Evolutionary conservation across 2,113 vertebrate genomes (phyloP), one percentile per base, ranked within the genome.

Genomic region (Bos javanicus): DNA sequence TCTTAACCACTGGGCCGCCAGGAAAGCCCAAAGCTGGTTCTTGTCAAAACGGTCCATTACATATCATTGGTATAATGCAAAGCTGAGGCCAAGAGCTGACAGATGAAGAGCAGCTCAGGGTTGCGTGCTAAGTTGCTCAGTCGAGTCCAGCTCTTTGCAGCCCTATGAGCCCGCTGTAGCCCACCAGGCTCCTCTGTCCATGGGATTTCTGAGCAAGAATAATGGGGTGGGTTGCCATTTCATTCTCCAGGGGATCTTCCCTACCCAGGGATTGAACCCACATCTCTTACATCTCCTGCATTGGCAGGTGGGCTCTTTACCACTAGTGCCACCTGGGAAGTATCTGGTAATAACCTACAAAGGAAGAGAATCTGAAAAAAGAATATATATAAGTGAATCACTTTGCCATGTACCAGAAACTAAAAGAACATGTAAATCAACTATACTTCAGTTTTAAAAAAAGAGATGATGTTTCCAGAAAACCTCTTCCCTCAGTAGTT

Each of bases 41-140:
- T 71, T 36, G n/a, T 39, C 78, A 67, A 78, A 48, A 74, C 43
- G 33, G 7, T 28, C 8, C 50, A 14, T 16, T 85, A n/a, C 71
- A 11, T 84, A 76, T 21, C 19, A 15, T 0, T 30, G 57, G 60
- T 23, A 87, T 36, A 4, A 57, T 19, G 6, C 6, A 28, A 87
- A 84, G 25, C 46, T 19, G 15, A 46, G 17, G 21, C 56, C 7
- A 16, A 33, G 16, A 23, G 30, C 56, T 33, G 17, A 50, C 28
- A 14, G 60, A 6, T 11, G 15, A 74, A 25, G 1, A 46, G 39
- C 2, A 30, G 6, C 12, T 71, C 25, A 1, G 14, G 5, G 7
- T 71, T 36, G n/a, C 5, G 4, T 36, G 64, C 64, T 21, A 36
- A 71, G 64, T 23, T 19, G n/a, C 64, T 71, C n/a, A 23, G 64